phyloP scores from a whole-genome alignment of 2,797 vertebrate genomes.

The Tapera naevia region DNA sequence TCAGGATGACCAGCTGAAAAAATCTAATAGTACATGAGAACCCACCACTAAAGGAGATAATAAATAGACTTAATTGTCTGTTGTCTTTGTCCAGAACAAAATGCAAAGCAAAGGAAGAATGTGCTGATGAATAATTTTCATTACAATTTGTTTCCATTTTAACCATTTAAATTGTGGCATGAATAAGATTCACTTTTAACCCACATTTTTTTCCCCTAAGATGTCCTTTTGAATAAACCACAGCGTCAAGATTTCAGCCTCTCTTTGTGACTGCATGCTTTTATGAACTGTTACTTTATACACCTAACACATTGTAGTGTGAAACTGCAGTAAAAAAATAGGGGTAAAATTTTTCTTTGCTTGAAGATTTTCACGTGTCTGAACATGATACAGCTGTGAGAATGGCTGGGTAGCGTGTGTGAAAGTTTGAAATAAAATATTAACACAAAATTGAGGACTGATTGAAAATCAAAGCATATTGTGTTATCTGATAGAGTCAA shows the following conservation, averaged over 20 bases:
- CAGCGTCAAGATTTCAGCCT: background rate
- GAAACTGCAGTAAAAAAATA: background rate
- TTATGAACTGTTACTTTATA: background rate
- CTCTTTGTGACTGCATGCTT: background rate
- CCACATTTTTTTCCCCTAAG: background rate
- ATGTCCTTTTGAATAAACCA: background rate
- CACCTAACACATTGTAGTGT: background rate
- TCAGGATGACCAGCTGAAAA: background rate
- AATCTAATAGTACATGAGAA: background rate
- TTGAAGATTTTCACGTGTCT: background rate
- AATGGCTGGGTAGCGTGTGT: background rate
- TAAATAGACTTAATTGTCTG: background rate
- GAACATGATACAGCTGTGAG: background rate
- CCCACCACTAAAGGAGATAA: background rate
- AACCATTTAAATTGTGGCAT: background rate
- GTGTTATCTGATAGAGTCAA: background rate
- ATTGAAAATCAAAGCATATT: constrained; percentile 32
- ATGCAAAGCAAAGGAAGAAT: background rate
- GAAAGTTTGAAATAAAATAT: background rate
- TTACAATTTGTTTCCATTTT: background rate
- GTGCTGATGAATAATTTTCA: background rate
- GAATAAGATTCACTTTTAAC: background rate
- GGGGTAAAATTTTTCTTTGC: background rate
- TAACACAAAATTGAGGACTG: background rate
- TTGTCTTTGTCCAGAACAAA: background rate